A percentile compares a stretch with the other conserved stretches of the same genome.
Evolutionary conservation across 2,113 vertebrate species (phyloP).

Genomic region (Seriola dumerili): DNA sequence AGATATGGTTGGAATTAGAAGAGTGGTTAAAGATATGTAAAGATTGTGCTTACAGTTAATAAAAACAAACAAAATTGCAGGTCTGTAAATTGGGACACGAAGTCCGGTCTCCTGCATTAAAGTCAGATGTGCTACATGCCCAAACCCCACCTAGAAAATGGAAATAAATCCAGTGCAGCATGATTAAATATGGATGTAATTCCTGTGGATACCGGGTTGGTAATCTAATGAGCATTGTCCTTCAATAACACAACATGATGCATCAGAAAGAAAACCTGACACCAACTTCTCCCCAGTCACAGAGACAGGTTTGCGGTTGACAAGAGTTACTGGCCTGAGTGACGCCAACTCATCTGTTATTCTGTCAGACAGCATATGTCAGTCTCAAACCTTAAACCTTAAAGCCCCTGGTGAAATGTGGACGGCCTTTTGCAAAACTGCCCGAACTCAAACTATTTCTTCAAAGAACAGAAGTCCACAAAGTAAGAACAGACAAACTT

Average conservation of each 20-base stretch:
- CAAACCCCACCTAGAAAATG: no score
- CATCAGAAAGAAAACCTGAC: neutral
- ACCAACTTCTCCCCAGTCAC: neutral
- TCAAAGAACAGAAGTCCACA: conserved; percentile 2
- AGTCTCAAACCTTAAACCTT: neutral
- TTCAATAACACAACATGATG: neutral
- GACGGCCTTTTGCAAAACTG: neutral
- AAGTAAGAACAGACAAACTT: conserved; percentile 17
- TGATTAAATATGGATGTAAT: neutral
- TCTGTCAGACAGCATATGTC: neutral
- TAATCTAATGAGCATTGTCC: neutral
- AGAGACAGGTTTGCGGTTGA: neutral
- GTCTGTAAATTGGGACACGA: no score
- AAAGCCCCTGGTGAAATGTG: no score
- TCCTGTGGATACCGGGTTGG: neutral
- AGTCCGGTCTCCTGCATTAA: no score
- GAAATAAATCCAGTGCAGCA: no score
- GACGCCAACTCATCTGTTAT: neutral
- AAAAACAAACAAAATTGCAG: no score
- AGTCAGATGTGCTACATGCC: no score
- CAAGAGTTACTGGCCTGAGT: neutral
- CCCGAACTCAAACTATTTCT: conserved; percentile 1
- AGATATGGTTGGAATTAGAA: no score
- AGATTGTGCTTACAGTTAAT: no score
- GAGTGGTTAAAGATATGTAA: no score